phyloP scores from a whole-genome alignment of 2,888 invertebrate genomes.

The Aromia moschata region DNA sequence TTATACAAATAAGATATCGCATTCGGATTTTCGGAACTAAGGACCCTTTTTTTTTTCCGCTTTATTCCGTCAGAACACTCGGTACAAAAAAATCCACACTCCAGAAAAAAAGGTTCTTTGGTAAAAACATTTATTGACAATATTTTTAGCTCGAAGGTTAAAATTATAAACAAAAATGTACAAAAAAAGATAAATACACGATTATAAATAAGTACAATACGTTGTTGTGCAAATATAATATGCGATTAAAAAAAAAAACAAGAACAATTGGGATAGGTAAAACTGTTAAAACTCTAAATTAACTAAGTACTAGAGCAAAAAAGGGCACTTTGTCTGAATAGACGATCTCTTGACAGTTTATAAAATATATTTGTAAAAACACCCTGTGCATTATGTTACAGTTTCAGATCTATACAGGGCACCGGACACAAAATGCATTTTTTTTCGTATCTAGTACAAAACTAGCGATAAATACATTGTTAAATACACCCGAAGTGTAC shows the following conservation, averaged over 20 bases:
- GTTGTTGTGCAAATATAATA: slow-evolving; percentile 17
- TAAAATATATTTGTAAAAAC: neutral
- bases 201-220: slow-evolving; percentile 33
- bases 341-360: no score
- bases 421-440: neutral
- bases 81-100: slow-evolving; percentile 26
- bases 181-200: slow-evolving; percentile 40
- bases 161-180: slow-evolving; percentile 38
- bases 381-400: neutral
- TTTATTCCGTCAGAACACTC: slow-evolving; percentile 15
- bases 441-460: neutral
- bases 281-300: slow-evolving; percentile 1
- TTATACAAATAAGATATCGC: no score
- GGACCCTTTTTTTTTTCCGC: neutral
- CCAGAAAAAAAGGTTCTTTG: slow-evolving; percentile 38
- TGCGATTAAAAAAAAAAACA: slow-evolving; percentile 9
- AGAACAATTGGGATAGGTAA: no score
- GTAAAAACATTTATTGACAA: slow-evolving; percentile 41
- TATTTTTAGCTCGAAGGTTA: slow-evolving; percentile 24
- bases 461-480: neutral
- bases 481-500: neutral
- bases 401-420: neutral
- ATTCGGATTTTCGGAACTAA: no score
- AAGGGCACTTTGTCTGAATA: neutral
- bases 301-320: neutral